Conservation (phyloP, 2,888 invertebrate genomes). For the Crocallis elinguaria region DNA sequence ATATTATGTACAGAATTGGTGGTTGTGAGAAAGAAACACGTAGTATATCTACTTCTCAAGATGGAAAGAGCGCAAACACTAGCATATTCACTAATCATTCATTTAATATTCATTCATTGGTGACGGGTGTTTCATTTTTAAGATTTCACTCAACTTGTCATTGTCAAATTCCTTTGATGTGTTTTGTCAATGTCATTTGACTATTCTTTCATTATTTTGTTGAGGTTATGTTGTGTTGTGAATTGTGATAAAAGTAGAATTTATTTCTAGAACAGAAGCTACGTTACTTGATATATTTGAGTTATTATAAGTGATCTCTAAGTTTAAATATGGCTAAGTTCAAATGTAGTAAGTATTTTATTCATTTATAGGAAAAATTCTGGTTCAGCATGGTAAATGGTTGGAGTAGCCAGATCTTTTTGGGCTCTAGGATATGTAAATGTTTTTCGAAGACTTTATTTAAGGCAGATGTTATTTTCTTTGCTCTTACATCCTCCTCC, state of each 20-base stretch:
- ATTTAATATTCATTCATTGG: no score
- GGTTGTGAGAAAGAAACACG: no score
- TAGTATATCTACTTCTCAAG: no score
- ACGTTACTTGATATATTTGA: neutral
- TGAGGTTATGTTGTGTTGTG: constrained; percentile 7
- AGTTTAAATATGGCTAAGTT: constrained; percentile 66
- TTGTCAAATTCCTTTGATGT: no score
- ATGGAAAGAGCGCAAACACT: neutral
- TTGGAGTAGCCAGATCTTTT: neutral
- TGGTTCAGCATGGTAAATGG: neutral
- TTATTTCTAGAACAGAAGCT: neutral
- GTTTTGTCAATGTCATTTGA: neutral
- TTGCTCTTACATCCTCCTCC: no score
- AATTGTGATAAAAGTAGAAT: neutral
- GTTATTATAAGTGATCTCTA: constrained; percentile 2
- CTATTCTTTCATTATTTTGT: neutral
- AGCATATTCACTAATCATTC: no score
- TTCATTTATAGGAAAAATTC: neutral
- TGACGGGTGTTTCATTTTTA: no score
- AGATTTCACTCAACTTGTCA: no score
- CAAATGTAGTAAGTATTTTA: constrained; percentile 69
- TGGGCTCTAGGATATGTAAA: neutral
- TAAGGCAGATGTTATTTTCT: no score
- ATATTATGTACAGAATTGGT: no score
- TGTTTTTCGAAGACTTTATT: no score